Base-by-base conservation (phyloP, 1,140 invertebrate species). In the Formica exsecta region DNA sequence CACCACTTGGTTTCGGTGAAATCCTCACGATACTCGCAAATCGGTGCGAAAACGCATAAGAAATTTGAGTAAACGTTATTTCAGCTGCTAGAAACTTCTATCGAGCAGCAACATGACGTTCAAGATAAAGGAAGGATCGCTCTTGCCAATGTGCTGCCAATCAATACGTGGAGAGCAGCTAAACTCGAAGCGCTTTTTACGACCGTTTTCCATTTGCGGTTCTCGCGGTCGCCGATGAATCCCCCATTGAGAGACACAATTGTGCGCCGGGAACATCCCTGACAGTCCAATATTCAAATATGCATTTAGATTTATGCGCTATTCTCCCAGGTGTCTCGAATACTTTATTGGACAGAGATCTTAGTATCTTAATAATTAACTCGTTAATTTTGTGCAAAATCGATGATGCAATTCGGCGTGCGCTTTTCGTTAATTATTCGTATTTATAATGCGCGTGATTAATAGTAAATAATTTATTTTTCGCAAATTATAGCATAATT, bases 171-270 rank as follows among this genome's bases (percentile, higher is more conserved):
- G 32, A 25, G 22, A 75, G 6, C 38, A 79, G 51, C 11, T 19
- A 54, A 64, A 48, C 59, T 87, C 71, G 70, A 54, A 59, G 41
- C 1, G 36, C 73, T 89, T 87, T 89, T 89, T 74, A 89, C 74
- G 80, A 75, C 36, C 74, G 48, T 89, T 89, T 89, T 87, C 73
- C 86, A 87, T 89, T 87, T 87, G 86, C 74, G 87, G 86, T 89
- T 38, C 64, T 3, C 65, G 86, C 59, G 86, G 80, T 85, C 16
- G 87, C 73, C 79, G 51, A 77, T 76, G 62, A 29, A 59, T 36
- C 61, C 68, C 68, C 80, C 73, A 29, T 65, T 71, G 86, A 71
- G 80, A 76, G 74, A 66, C 62, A 32, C 68, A 25, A 79, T 79
- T 79, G 38, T 57, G 64, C 54, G 41, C 62, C n/a, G 11, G 36